Base-by-base conservation (phyloP, 2,797 vertebrate species). In the Diplodus puntazzo region DNA sequence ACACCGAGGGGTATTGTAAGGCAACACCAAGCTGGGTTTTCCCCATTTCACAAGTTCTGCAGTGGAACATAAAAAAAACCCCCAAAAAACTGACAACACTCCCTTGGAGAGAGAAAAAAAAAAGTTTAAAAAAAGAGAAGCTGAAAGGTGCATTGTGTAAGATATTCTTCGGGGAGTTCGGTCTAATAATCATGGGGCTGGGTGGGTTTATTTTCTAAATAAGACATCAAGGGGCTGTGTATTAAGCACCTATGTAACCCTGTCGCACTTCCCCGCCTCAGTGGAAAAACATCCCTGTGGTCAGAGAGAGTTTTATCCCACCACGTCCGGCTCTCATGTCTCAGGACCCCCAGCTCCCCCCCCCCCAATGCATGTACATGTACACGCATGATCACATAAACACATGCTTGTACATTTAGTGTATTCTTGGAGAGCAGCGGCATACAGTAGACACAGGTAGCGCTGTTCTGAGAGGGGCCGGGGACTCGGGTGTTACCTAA, bases 61-160 rank as follows among this genome's bases (percentile, higher is more conserved):
- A 81, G 78, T 91, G 92, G 91, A 92, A 92, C 86, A 89, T 91
- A 76, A 85, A 75, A 84, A 82, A 86, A 71, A n/a, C n/a, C n/a
- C n/a, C n/a, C n/a, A n/a, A 73, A 87, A 77, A 76, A 68, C 70
- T 82, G 82, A 87, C 90, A 91, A 88, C 88, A 92, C 89, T 91
- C 87, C 89, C 87, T 69, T 59, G 50, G 86, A 79, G 66, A 82
- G 80, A 86, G 72, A 78, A 87, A 77, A 79, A 77, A 79, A 75
- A 73, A 75, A 14, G 4, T 48, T 73, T 77, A 58, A 75, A 82
- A 88, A 39, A 84, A 73, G 54, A 76, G 80, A 50, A 75, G 59
- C 90, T 92, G 87, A 93, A 93, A 94, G 92, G 80, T 92, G 82
- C 87, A 92, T 94, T 94, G 92, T 94, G 84, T 85, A 71, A 53